Base-by-base conservation (phyloP, 2,113 vertebrate species). In the Steatornis caripensis region DNA sequence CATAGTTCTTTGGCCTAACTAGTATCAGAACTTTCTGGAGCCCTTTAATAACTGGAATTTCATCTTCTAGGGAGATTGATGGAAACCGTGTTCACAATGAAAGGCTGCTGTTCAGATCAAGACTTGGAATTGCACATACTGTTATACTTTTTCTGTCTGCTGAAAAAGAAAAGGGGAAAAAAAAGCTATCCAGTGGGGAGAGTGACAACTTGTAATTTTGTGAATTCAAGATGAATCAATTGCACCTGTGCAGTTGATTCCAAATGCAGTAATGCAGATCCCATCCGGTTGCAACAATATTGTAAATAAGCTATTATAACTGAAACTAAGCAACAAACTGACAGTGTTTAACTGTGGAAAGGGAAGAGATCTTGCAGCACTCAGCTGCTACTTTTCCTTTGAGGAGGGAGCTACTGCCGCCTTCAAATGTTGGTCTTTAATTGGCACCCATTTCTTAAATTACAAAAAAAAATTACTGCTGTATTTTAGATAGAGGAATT, bases 81-180 rank as follows among this genome's bases (percentile, higher is more conserved):
- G 39, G 43, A 60, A 91, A 27, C 34, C 5, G 6, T 1, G 1
- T 48, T 74, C 19, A 16, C 34, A 79, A 6, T 24, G 45, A 15
- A 48, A 58, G 18, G 24, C n/a, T 87, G 19, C 23, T 62, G 30
- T 57, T 71, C 24, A 53, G 27, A n/a, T 64, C 7, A 68, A 54
- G 64, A 26, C 36, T n/a, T 32, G 12, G n/a, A 79, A n/a, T 57
- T 0, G 0, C 2, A 1, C 9, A 0, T 29, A 26, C 7, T 69
- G 0, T 64, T 68, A 17, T 2, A 14, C 17, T 15, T 77, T 23
- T 72, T 46, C 15, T 77, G 17, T 51, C 26, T n/a, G 12, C 75
- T 90, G 5, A 32, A 78, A 75, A 58, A 58, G 32, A 60, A 36
- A 58, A 72, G 7, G 6, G 4, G 15, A 26, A 26, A 41, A 16